Conservation (phyloP, 2,113 vertebrate genomes). For the Ptilonorhynchus violaceus region DNA sequence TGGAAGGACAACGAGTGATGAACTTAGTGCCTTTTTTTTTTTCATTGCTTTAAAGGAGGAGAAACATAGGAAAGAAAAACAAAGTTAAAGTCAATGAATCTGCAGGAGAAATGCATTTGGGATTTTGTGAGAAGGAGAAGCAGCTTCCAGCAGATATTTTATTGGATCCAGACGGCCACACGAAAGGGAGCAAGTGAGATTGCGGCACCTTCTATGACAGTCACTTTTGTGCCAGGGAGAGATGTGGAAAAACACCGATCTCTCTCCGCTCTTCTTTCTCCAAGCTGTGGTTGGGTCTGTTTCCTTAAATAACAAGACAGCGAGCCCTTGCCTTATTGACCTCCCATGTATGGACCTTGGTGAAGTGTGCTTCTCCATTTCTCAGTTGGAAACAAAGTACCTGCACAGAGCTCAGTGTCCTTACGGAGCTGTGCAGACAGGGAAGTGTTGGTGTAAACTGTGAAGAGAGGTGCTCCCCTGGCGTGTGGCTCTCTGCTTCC, state of each 20-base stretch:
- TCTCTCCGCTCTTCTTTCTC: conserved; percentile 20
- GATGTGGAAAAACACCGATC: background rate
- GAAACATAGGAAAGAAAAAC: conserved; percentile 13
- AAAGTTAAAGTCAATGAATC: conserved; percentile 15
- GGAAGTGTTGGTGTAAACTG: conserved; percentile 39
- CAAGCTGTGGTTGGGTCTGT: background rate
- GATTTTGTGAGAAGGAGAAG: conserved; percentile 23
- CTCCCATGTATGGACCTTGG: background rate
- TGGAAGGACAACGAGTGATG: conserved; percentile 12
- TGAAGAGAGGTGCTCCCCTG: conserved; percentile 10
- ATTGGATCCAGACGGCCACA: background rate
- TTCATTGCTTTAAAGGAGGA: background rate
- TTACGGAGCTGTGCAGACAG: conserved; percentile 37
- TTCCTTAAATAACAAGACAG: background rate
- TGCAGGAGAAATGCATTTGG: background rate
- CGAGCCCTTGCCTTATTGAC: background rate
- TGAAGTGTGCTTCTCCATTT: background rate
- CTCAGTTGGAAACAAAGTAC: background rate
- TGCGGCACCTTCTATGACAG: background rate
- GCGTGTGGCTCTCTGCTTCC: background rate
- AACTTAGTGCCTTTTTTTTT: background rate
- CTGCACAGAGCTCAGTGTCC: background rate
- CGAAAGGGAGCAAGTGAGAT: background rate
- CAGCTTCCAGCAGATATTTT: conserved; percentile 1
- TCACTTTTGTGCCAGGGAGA: background rate